These are phyloP conservation scores for Aurelia aurita complex sp. Pacific DNA, from an alignment of 30 jellyfish, hydroid and myxozoan species.

Conservation along the genomic window DNA sequence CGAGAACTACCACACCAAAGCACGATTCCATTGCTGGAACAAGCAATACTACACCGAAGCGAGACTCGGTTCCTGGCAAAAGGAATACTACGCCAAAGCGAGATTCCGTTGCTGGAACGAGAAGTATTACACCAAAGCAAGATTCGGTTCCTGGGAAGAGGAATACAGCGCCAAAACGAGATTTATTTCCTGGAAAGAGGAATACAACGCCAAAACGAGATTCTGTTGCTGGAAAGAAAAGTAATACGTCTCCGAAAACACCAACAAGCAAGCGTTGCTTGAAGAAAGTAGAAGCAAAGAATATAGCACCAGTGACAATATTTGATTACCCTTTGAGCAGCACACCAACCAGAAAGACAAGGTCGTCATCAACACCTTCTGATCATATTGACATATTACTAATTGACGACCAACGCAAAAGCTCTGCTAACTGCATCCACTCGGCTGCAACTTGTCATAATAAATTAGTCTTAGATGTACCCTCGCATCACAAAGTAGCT, in stretches of 20 bases:
- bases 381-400: not conserved
- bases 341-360: not conserved
- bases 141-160: no score
- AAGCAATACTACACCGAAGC: no score
- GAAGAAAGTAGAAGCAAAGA: not conserved
- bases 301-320: not conserved
- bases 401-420: not conserved
- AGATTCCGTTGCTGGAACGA: not conserved
- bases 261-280: not conserved
- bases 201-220: no score
- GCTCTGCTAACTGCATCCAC: not conserved
- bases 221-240: no score
- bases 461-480: no score
- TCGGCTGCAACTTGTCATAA: not conserved
- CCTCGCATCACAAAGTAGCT: not conserved
- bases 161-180: no score
- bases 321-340: not conserved
- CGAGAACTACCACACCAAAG: no score
- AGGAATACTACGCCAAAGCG: not conserved
- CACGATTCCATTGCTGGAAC: no score
- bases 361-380: not conserved
- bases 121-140: no score
- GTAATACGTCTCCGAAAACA: no score
- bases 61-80: no score
- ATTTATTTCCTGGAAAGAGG: no score